phyloP scores from a whole-genome alignment of 2,113 vertebrate genomes.

The Alexandromys fortis region DNA sequence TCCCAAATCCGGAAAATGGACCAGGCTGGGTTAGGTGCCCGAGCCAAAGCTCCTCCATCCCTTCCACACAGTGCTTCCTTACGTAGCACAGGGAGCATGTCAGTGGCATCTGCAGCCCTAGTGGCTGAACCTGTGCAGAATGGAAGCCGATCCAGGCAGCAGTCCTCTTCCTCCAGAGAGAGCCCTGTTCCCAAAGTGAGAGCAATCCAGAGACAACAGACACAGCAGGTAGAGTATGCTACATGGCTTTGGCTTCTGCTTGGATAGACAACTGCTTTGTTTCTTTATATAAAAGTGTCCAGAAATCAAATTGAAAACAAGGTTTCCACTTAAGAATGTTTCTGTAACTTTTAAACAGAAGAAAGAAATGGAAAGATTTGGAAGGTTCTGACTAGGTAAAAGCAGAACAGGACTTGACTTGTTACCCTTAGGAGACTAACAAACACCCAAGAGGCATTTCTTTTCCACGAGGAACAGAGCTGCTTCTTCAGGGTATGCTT shows the following conservation, averaged over 20 bases:
- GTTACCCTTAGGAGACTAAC: background rate
- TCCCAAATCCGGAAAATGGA: slow-evolving; percentile 93
- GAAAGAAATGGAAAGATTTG: background rate
- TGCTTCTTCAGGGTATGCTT: background rate
- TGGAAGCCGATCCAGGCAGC: slow-evolving; percentile 87
- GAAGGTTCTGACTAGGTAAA: background rate
- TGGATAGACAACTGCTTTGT: accelerated
- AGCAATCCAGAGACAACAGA: slow-evolving; percentile 86
- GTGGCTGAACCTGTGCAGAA: slow-evolving; percentile 84
- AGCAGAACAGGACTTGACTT: background rate
- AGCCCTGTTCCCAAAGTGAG: slow-evolving; percentile 89
- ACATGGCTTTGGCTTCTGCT: background rate
- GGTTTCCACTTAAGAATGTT: background rate
- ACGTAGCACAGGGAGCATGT: slow-evolving; percentile 90
- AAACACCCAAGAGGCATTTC: background rate
- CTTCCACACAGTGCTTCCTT: slow-evolving; percentile 90
- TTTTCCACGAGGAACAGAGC: background rate
- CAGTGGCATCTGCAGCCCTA: slow-evolving; percentile 82
- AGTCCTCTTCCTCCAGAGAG: slow-evolving; percentile 88
- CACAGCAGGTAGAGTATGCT: slow-evolving; percentile 86
- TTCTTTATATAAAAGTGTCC: background rate
- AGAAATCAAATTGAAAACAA: background rate
- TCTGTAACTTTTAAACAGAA: background rate
- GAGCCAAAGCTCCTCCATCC: slow-evolving; percentile 86
- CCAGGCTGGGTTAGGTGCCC: slow-evolving; percentile 87